phyloP scores from a whole-genome alignment of 2,113 vertebrate species.

The Electrona antarctica region DNA sequence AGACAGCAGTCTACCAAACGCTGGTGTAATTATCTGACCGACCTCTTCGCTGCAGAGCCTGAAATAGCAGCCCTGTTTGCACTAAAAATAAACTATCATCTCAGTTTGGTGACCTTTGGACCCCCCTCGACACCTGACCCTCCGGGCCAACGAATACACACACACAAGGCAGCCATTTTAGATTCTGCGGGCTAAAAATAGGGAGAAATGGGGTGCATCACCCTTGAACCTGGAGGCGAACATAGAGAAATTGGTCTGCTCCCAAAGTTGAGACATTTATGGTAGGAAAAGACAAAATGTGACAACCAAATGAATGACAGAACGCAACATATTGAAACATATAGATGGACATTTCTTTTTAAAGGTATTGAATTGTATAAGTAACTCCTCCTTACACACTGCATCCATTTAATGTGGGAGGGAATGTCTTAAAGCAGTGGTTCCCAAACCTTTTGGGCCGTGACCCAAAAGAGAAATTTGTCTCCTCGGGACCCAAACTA shows the following conservation, averaged over 20 bases:
- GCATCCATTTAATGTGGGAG: too few relatives aligned
- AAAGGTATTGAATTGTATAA: too few relatives aligned
- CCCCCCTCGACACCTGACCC: constrained; percentile 61
- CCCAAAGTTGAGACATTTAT: too few relatives aligned
- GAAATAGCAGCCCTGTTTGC: constrained; percentile 73
- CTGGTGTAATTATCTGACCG: constrained; percentile 73
- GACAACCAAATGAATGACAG: neutral
- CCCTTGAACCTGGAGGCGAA: constrained; percentile 55
- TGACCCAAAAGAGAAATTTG: too few relatives aligned
- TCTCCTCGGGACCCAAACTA: too few relatives aligned
- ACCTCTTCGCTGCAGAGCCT: constrained; percentile 67
- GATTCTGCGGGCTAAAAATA: constrained; percentile 64
- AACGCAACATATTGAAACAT: too few relatives aligned
- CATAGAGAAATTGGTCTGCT: too few relatives aligned
- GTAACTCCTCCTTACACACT: too few relatives aligned
- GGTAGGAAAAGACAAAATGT: neutral
- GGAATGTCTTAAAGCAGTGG: too few relatives aligned
- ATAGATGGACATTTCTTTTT: too few relatives aligned
- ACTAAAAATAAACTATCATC: constrained; percentile 76
- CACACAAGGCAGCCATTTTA: constrained; percentile 55
- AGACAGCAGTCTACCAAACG: constrained; percentile 56
- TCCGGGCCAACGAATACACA: constrained; percentile 32
- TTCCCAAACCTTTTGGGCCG: too few relatives aligned
- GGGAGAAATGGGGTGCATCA: constrained; percentile 11
- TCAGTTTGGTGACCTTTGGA: constrained; percentile 61